These are phyloP conservation scores for Drosophila nr. fundita DNA, from an alignment of 2,888 invertebrate species.

Conservation along the genomic window DNA sequence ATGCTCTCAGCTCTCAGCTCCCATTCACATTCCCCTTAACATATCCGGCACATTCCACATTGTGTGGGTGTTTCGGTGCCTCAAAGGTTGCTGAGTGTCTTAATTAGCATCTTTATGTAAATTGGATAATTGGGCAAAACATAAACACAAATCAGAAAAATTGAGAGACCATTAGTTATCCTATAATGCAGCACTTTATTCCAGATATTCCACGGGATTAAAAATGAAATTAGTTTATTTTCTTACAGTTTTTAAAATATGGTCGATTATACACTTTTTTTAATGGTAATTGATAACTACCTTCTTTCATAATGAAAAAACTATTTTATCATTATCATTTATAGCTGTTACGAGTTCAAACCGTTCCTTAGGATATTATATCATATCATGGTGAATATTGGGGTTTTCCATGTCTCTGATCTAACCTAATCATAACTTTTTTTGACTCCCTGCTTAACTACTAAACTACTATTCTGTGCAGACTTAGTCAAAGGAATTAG, in stretches of 20 bases:
- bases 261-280: too few relatives aligned
- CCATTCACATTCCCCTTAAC: not conserved
- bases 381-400: not conserved
- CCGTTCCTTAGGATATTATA: too few relatives aligned
- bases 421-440: too few relatives aligned
- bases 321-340: too few relatives aligned
- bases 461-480: not conserved
- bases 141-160: not conserved
- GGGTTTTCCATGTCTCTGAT: not conserved
- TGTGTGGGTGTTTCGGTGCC: slow-evolving; percentile 4
- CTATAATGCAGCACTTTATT: not conserved
- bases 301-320: too few relatives aligned
- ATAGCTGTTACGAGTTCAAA: not conserved
- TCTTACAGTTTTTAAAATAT: too few relatives aligned
- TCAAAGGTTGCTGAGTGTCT: too few relatives aligned
- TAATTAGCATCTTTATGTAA: slow-evolving; percentile 44
- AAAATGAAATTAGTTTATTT: not conserved
- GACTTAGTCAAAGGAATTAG: not conserved
- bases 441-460: not conserved
- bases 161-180: not conserved
- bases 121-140: slow-evolving; percentile 19
- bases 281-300: not conserved
- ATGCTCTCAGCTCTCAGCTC: slow-evolving; percentile 10
- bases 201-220: not conserved
- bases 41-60: slow-evolving; percentile 36